Percentiles rank a stretch among this genome's conserved stretches.
Evolutionary conservation across 2,888 invertebrate genomes (phyloP).

Genomic region (Mesodorylaimus sp.): DNA sequence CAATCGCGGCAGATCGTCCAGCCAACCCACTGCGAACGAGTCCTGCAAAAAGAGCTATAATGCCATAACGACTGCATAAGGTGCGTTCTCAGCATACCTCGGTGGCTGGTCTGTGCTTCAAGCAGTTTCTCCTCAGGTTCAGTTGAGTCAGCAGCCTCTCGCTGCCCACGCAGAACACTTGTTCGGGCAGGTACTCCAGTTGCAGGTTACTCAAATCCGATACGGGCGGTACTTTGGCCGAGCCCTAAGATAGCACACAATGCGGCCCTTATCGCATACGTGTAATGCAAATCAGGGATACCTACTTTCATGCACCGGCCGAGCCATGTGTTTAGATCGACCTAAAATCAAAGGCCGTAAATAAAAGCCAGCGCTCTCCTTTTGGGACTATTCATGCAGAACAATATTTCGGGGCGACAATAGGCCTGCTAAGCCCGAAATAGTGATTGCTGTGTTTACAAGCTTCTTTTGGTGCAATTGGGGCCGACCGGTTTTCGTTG

Average conservation of each 20-base stretch:
- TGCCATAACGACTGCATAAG: background rate
- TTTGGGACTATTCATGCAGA: too few species aligned
- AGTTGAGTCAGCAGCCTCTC: slow-evolving; percentile 25
- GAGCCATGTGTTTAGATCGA: slow-evolving; percentile 9
- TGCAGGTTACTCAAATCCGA: slow-evolving; percentile 36
- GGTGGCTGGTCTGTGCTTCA: slow-evolving; percentile 28
- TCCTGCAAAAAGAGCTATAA: slow-evolving; percentile 17
- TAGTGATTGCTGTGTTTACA: too few species aligned
- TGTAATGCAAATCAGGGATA: too few species aligned
- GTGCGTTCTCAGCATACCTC: slow-evolving; percentile 1
- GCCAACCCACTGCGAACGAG: slow-evolving; percentile 33
- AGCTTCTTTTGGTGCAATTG: too few species aligned
- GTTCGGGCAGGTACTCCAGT: slow-evolving; percentile 35
- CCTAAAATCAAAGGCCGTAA: too few species aligned
- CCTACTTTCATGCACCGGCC: slow-evolving; percentile 4
- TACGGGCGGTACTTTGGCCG: slow-evolving; percentile 32
- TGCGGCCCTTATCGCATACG: too few species aligned
- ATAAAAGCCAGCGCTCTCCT: too few species aligned
- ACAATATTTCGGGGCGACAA: too few species aligned
- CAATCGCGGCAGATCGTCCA: slow-evolving; percentile 35
- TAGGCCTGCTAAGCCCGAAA: too few species aligned
- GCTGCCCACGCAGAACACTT: slow-evolving; percentile 28
- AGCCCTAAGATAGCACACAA: slow-evolving; percentile 26
- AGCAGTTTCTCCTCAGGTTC: slow-evolving; percentile 34
- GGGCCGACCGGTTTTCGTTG: background rate